Percentiles rank a stretch among this genome's conserved stretches.
Conservation (phyloP, 2,888 invertebrate species). For the Sarcophaga rosellei region DNA sequence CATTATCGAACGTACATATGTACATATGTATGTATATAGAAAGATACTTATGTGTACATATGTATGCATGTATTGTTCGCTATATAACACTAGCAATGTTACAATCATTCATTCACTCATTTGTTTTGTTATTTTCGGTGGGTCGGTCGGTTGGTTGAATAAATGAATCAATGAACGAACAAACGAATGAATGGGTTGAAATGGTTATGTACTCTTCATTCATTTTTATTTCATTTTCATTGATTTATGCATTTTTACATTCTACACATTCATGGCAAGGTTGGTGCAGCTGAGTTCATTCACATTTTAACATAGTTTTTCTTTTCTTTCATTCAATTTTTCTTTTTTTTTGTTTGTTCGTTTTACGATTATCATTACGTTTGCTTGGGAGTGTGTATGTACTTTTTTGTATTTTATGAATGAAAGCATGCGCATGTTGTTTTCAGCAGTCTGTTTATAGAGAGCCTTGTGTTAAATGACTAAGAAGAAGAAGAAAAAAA, state of each 20-base stretch:
- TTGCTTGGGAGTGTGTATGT: neutral
- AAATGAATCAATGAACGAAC: neutral
- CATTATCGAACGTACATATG: no score
- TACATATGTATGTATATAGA: no score
- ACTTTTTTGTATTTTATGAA: conserved; percentile 60
- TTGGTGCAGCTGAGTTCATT: conserved; percentile 69
- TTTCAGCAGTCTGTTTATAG: conserved; percentile 42
- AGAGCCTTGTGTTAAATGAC: conserved; percentile 57
- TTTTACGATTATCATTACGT: conserved; percentile 4
- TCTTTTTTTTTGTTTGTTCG: neutral
- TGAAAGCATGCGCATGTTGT: conserved; percentile 69
- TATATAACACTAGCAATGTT: neutral
- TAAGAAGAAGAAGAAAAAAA: conserved; percentile 8
- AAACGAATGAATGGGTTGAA: conserved; percentile 6
- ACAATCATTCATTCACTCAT: conserved; percentile 15
- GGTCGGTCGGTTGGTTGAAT: neutral
- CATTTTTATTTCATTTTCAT: conserved; percentile 56
- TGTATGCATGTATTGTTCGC: neutral
- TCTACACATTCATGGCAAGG: conserved; percentile 61
- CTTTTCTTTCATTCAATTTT: conserved; percentile 28
- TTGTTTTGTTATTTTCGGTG: neutral
- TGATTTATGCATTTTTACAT: conserved; percentile 61
- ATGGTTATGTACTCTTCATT: conserved; percentile 49
- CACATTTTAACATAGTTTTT: conserved; percentile 68
- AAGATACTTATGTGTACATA: neutral